A percentile compares a stretch with the other conserved stretches of the same genome.
These are phyloP conservation scores for Tipula helvola DNA, from an alignment of 2,888 invertebrate genomes.

Conservation along the genomic window DNA sequence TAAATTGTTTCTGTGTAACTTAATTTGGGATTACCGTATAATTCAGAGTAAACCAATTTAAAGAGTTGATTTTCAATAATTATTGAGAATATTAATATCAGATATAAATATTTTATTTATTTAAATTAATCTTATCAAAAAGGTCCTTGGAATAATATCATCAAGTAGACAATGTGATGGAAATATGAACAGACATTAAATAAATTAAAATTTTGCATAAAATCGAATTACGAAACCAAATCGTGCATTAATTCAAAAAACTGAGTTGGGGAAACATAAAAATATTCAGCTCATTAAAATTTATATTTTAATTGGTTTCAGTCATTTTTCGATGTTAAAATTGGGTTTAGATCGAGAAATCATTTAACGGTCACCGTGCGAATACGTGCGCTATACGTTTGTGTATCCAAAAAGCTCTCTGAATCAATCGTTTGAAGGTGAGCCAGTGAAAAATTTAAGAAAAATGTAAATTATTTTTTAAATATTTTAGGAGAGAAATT, in stretches of 20 bases:
- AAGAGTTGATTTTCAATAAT: no score
- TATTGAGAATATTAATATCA: no score
- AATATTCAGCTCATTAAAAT: no score
- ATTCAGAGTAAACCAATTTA: no score
- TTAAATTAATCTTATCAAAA: neutral
- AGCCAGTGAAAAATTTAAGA: neutral
- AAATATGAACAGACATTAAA: neutral
- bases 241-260: neutral
- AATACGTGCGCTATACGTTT: no score
- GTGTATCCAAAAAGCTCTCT: neutral
- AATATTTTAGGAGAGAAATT: neutral
- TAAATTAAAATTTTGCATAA: neutral
- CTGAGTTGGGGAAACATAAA: neutral
- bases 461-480: no score
- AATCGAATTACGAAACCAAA: neutral
- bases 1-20: no score
- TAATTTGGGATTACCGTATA: no score
- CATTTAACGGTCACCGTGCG: no score
- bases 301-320: neutral
- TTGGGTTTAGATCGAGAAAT: no score
- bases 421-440: neutral
- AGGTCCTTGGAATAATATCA: neutral
- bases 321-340: no score
- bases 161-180: neutral
- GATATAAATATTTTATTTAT: no score